Evolutionary conservation across 2,888 invertebrate genomes (phyloP).

Genomic region (Sphaeridia pumilis): DNA sequence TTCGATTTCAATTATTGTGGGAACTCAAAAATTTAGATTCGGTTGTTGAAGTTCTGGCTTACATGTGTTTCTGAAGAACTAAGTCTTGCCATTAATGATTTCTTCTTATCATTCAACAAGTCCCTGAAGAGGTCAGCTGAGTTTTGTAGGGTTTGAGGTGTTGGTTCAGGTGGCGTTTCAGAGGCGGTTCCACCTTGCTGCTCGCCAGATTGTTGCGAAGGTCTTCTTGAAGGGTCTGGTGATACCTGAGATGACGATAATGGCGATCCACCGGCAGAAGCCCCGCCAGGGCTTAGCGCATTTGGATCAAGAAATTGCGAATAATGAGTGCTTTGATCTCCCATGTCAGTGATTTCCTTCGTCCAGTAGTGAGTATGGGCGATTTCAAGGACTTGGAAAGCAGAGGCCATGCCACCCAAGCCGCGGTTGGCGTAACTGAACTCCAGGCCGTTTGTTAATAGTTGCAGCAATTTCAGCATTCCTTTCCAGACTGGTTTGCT

Average conservation of each 20-base stretch:
- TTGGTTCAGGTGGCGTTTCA: background rate
- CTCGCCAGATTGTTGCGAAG: constrained; percentile 34
- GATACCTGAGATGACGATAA: constrained; percentile 35
- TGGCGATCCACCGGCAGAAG: constrained; percentile 34
- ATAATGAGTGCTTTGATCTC: constrained; percentile 30
- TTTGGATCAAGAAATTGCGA: constrained; percentile 34
- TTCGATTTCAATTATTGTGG: too few relatives aligned
- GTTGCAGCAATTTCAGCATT: constrained; percentile 81
- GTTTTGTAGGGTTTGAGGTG: constrained; percentile 15
- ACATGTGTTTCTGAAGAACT: constrained; percentile 86
- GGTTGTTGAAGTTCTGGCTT: too few relatives aligned
- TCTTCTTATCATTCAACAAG: constrained; percentile 82
- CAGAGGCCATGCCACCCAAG: constrained; percentile 92
- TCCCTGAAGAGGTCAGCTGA: constrained; percentile 88
- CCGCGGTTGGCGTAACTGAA: constrained; percentile 86
- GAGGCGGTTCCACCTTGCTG: constrained; percentile 16
- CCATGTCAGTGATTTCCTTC: constrained; percentile 56
- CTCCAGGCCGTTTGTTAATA: constrained; percentile 80
- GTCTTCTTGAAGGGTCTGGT: constrained; percentile 33
- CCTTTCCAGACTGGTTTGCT: constrained; percentile 90
- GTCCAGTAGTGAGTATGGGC: constrained; percentile 98
- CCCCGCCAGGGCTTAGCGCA: constrained; percentile 31
- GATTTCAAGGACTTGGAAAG: constrained; percentile 75
- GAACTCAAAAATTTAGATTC: too few relatives aligned
- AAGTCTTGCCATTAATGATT: constrained; percentile 70